A percentile compares a stretch with the other conserved stretches of the same genome.
Evolutionary conservation across 2,113 vertebrate species (phyloP).

Genomic region (Calyptommatus sinebrachiatus): DNA sequence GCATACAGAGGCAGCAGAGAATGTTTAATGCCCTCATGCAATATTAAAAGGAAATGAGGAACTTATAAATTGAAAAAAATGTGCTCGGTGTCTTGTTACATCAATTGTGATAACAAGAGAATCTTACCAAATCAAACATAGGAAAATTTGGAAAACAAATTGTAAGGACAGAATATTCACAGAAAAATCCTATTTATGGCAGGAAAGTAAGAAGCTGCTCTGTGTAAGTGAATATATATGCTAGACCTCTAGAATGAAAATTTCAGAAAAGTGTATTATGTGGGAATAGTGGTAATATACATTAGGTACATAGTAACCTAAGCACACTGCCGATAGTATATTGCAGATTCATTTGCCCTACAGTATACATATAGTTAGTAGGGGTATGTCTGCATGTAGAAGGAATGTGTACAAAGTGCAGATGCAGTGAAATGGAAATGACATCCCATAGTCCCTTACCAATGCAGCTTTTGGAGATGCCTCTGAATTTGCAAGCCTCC

Average conservation of each 20-base stretch:
- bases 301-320: too few species aligned
- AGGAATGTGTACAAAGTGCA: too few species aligned
- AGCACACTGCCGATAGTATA: too few species aligned
- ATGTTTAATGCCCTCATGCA: background rate
- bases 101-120: background rate
- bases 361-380: too few species aligned
- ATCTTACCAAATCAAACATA: background rate
- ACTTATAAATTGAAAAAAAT: background rate
- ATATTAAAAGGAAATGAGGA: slow-evolving; percentile 13
- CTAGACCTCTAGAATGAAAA: background rate
- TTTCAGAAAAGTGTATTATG: background rate
- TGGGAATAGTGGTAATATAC: too few species aligned
- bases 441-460: too few species aligned
- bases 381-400: background rate
- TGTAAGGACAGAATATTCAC: background rate
- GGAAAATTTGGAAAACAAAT: background rate
- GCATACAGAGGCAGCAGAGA: background rate
- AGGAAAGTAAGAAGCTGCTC: background rate
- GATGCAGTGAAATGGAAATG: too few species aligned
- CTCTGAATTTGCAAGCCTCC: too few species aligned
- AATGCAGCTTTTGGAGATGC: too few species aligned
- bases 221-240: background rate
- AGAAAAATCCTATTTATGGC: background rate
- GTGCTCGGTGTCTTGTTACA: background rate
- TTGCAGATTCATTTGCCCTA: too few species aligned